phyloP scores from a whole-genome alignment of 2,113 vertebrate genomes.

The Corvus moneduloides region DNA sequence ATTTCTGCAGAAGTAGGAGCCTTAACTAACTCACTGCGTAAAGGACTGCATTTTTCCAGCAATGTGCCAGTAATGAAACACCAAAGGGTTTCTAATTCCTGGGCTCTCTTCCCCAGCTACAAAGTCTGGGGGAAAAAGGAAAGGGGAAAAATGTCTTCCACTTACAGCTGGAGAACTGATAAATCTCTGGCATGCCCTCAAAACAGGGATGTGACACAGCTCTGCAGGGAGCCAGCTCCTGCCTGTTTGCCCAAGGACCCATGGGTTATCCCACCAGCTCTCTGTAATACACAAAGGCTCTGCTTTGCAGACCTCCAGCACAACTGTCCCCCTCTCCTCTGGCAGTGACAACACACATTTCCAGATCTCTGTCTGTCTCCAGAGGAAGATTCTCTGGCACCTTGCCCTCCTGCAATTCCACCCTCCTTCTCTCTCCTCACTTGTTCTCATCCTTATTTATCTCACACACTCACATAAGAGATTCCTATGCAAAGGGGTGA shows the following conservation, averaged over 20 bases:
- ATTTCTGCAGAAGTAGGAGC: not conserved
- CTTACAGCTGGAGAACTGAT: not conserved
- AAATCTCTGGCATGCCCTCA: not conserved
- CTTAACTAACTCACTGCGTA: not conserved
- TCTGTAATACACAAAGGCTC: not conserved
- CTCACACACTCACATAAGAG: not conserved
- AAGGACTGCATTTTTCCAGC: not conserved
- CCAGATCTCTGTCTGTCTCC: not conserved
- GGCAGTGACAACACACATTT: not conserved
- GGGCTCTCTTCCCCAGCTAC: accelerated
- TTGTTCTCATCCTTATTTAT: not conserved
- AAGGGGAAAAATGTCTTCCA: not conserved
- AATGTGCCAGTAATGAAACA: not conserved
- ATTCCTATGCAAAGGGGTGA: not conserved
- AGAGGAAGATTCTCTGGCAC: not conserved
- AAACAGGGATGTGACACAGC: not conserved
- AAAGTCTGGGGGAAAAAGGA: not conserved
- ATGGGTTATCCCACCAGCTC: accelerated
- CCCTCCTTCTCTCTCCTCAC: not conserved
- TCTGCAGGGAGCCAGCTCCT: not conserved
- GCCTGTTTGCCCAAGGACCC: not conserved
- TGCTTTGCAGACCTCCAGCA: not conserved
- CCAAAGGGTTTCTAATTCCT: not conserved
- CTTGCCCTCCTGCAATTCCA: not conserved
- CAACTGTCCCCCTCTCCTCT: not conserved